These are phyloP conservation scores for Meteorus cinctellus DNA, from an alignment of 2,888 invertebrate species.

Conservation along the genomic window DNA sequence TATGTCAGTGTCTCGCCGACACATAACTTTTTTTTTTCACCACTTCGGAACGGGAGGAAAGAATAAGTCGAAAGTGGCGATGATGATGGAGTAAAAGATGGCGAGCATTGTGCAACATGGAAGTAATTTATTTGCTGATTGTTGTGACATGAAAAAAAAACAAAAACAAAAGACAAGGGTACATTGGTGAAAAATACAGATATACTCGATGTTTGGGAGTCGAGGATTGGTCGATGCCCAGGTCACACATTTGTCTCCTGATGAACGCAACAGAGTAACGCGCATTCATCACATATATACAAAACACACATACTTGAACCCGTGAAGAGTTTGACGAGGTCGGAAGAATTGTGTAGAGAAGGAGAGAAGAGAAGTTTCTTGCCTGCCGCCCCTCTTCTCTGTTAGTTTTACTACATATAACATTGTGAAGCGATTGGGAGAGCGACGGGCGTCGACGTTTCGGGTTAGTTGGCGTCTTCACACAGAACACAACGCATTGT, in stretches of 20 bases:
- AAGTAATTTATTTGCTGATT: slow-evolving; percentile 1
- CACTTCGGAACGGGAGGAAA: background rate
- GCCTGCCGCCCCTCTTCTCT: background rate
- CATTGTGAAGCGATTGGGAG: slow-evolving; percentile 18
- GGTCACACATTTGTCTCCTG: background rate
- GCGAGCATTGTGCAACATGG: background rate
- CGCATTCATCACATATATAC: background rate
- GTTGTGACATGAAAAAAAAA: background rate
- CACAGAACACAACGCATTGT: background rate
- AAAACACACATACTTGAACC: background rate
- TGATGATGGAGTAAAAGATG: background rate
- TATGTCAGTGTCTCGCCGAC: slow-evolving; percentile 36
- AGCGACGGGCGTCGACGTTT: slow-evolving; percentile 17
- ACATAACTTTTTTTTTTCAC: slow-evolving; percentile 2
- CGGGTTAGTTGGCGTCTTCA: slow-evolving; percentile 3
- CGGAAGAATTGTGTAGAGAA: background rate
- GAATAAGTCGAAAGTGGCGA: background rate
- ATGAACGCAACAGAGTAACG: background rate
- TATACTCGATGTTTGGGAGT: background rate
- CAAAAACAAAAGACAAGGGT: background rate
- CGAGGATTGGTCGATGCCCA: background rate
- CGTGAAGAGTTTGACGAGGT: slow-evolving; percentile 8
- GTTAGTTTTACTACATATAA: background rate
- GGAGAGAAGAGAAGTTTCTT: background rate
- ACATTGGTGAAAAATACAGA: background rate